Base-by-base conservation (phyloP, 2,888 invertebrate genomes). In the Hydrotaea cyrtoneurina region DNA sequence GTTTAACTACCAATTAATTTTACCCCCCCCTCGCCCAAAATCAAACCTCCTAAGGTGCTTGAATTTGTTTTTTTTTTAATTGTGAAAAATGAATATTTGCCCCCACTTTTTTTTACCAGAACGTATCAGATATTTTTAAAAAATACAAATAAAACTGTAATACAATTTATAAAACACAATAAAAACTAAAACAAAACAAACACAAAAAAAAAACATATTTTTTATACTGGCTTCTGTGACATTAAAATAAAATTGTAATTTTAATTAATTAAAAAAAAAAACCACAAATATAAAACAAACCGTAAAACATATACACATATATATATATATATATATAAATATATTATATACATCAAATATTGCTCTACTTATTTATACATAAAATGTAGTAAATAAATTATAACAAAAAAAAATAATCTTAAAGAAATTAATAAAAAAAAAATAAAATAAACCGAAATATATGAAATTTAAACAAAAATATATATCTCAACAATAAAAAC, bases 211-310 rank as follows among this genome's bases (percentile, higher is more conserved):
- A 84, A 64, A 43, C 50, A 80, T 80, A 84, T 80, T 84, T 86
- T 79, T 86, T 84, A 53, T 86, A 84, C 86, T 82, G 78, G 82
- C 86, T 84, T 82, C 78, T 80, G 53, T 43, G 76, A 81, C 57
- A 83, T 80, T 59, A 57, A 83, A 77, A 66, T 73, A 50, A 79
- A 53, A 74, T 62, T 66, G 55, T 74, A 64, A 71, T 72, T 73
- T 31, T 57, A 15, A 75, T 23, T 4, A 31, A 31, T 46, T 71
- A 66, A 78, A 59, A 62, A n/a, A 77, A 82, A 43, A 15, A 82
- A 43, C 21, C 53, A 31, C 46, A 75, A 62, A 59, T 2, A 31
- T 4, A 31, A 4, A 31, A 31, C 7, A 31, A 50, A 71, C 50
- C 23, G 4, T 57, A 57, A 55, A 73, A 39, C 7, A 39, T 39